phyloP scores from a whole-genome alignment of 1,140 invertebrate species.

The Calliphora vicina region DNA sequence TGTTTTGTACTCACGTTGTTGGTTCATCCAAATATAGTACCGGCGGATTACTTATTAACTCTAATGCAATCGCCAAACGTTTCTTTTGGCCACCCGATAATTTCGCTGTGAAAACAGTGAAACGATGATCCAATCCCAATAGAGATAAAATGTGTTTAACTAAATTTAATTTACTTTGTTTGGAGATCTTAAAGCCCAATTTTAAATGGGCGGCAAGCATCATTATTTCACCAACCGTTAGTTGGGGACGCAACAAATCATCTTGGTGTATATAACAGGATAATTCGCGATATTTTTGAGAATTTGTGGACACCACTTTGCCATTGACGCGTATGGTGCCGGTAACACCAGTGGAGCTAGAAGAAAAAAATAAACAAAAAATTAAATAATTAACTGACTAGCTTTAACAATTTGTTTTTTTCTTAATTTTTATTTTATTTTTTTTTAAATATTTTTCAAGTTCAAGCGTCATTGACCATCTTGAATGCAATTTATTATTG shows the following conservation, averaged over 20 bases:
- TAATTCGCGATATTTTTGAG: conserved; percentile 75
- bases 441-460: conserved; percentile 5
- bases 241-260: conserved; percentile 78
- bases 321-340: conserved; percentile 81
- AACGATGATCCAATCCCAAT: conserved; percentile 72
- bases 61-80: conserved; percentile 86
- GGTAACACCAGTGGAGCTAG: conserved; percentile 69
- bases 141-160: conserved; percentile 75
- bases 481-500: not conserved
- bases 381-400: not conserved
- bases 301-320: conserved; percentile 74
- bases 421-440: not conserved
- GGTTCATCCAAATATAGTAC: conserved; percentile 94
- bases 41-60: conserved; percentile 86
- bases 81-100: conserved; percentile 90
- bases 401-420: not conserved
- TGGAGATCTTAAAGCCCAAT: conserved; percentile 72
- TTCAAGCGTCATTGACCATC: conserved; percentile 19
- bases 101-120: conserved; percentile 73
- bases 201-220: conserved; percentile 85
- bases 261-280: conserved; percentile 94
- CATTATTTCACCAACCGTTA: conserved; percentile 87
- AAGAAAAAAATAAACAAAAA: conserved; percentile 37
- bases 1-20: conserved; percentile 86
- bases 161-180: conserved; percentile 52